Evolutionary conservation across 2,888 invertebrate species (phyloP), one percentile per base, ranked within the genome.

Genomic region (Fragum sueziense): DNA sequence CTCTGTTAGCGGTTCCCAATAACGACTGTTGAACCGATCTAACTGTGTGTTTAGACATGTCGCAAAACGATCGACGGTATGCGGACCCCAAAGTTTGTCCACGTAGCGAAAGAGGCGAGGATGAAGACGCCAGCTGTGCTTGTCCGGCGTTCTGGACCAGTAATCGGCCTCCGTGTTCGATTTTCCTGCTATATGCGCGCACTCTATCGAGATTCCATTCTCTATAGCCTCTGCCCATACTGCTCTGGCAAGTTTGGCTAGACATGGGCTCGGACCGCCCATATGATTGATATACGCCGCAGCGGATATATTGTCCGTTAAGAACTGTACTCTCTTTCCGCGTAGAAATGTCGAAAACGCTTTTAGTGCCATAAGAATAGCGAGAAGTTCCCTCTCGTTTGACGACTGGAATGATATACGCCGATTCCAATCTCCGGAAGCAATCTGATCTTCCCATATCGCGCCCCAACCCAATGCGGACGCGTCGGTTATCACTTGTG

Each of bases 231-330:
- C 77, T 1, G 69, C 62, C 77, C 74, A 81, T 25, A 78, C 73
- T 7, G 72, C 54, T 33, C 4, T 34, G 4, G 78, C 81, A n/a
- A 78, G 33, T 22, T 69, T 20, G 27, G 77, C 52, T 2, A 76
- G 62, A 3, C 0, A 29, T 54, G 25, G 41, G 34, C 68, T 57
- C 27, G 73, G 76, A 7, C 80, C 76, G 22, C 81, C 76, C 54
- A 61, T 76, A 59, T 80, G 80, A 47, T 80, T 76, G 25, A 79
- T 70, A 29, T 79, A 79, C 9, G 69, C 75, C 31, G 65, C 68
- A 14, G 79, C 72, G 25, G 79, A 47, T 17, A 79, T 71, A 51
- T 79, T 72, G 69, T 76, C 72, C 69, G 70, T 59, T 14, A 65
- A 27, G 31, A 79, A 52, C 47, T 79, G 79, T 1, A 67, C 52